Percentiles rank a stretch among this genome's conserved stretches.
Conservation (phyloP, 2,113 vertebrate species). For the Saguinus imperator region DNA sequence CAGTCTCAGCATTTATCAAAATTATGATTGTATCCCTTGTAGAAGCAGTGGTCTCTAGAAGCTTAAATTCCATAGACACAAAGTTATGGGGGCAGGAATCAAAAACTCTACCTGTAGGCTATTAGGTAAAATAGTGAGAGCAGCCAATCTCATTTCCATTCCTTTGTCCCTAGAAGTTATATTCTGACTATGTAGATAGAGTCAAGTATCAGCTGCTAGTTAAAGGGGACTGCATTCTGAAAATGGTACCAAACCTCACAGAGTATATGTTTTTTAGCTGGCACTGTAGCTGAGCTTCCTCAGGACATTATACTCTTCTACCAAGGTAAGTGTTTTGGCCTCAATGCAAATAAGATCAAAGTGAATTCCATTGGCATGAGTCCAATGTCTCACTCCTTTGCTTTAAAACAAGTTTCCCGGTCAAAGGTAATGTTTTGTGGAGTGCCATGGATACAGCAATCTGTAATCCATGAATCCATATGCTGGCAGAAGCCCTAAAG, state of each 20-base stretch:
- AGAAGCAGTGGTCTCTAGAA: neutral
- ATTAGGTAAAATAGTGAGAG: neutral
- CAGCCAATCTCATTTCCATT: neutral
- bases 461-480: neutral
- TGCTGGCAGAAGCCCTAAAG: neutral
- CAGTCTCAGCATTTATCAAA: neutral
- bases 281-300: neutral
- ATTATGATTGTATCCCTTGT: neutral
- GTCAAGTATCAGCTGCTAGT: neutral
- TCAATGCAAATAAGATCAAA: constrained; percentile 34
- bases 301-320: neutral
- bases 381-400: neutral
- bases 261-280: neutral
- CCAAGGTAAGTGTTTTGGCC: neutral
- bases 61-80: neutral
- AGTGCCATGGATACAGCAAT: neutral
- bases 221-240: neutral
- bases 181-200: neutral
- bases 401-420: neutral
- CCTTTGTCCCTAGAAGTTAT: neutral
- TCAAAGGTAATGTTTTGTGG: neutral
- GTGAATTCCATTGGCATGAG: neutral
- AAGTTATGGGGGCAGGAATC: neutral
- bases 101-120: neutral
- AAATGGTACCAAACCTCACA: neutral